Conservation (phyloP, 2,888 invertebrate genomes). For the Petrophora chlorosata region DNA sequence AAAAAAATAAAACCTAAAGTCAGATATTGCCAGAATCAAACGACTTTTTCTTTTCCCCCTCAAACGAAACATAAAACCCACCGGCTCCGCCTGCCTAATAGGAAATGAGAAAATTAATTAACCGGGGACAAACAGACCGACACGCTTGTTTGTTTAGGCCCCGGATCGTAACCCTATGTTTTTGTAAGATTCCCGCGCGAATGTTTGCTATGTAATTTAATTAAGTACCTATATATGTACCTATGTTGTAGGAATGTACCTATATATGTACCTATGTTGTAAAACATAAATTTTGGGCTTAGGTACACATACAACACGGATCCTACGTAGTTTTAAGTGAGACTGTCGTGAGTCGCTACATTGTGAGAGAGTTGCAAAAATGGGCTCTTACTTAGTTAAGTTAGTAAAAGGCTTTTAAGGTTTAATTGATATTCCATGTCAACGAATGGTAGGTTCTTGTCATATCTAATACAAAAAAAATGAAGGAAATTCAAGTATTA, state of each 20-base stretch:
- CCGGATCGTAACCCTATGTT: conserved; percentile 38
- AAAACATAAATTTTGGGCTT: no score
- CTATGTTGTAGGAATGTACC: no score
- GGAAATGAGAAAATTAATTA: conserved; percentile 81
- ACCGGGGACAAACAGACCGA: conserved; percentile 56
- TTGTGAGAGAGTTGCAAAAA: no score
- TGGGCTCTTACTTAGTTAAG: no score
- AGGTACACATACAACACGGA: no score
- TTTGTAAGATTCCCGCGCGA: conserved; percentile 50
- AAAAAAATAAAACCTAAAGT: neutral
- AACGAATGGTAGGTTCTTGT: no score
- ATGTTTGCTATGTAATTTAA: conserved; percentile 32
- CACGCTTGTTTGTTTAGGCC: conserved; percentile 68
- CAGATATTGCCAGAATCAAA: neutral
- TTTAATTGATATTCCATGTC: no score
- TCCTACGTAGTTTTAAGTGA: no score
- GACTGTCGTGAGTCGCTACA: no score
- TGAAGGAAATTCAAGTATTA: neutral
- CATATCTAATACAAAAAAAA: neutral
- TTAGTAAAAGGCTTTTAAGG: no score
- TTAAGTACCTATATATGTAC: conserved; percentile 8
- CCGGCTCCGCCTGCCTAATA: conserved; percentile 48
- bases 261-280: no score
- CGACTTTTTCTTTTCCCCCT: neutral
- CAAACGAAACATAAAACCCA: conserved; percentile 19